Conservation (phyloP, 2,888 invertebrate species). For the Drosophila ezoana region DNA sequence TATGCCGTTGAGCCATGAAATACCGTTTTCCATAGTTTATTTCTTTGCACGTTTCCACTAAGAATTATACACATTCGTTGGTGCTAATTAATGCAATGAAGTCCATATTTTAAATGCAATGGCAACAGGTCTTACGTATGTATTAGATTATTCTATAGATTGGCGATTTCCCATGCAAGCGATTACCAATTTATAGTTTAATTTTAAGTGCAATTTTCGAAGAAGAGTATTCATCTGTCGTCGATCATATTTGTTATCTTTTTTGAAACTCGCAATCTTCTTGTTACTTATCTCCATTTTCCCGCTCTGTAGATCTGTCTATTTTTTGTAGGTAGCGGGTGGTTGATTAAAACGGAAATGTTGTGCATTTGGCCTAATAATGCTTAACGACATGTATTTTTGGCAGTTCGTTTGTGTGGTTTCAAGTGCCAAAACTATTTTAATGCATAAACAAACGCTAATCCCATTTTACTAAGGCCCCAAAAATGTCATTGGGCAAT, state of each 20-base stretch:
- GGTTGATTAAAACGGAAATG: constrained; percentile 81
- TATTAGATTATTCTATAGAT: background rate
- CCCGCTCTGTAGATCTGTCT: constrained; percentile 59
- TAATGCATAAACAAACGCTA: constrained; percentile 36
- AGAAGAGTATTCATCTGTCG: constrained; percentile 23
- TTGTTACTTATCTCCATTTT: constrained; percentile 30
- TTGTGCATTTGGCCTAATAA: constrained; percentile 68
- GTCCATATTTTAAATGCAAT: constrained; percentile 7
- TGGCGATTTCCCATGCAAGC: background rate
- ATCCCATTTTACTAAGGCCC: constrained; percentile 12
- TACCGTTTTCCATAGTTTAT: constrained; percentile 48
- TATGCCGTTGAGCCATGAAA: constrained; percentile 77
- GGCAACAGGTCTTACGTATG: background rate
- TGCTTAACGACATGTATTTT: constrained; percentile 44
- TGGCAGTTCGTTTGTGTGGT: constrained; percentile 9
- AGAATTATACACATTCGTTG: constrained; percentile 14
- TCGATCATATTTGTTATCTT: background rate
- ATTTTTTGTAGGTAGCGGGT: constrained; percentile 67
- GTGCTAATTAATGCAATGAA: constrained; percentile 5
- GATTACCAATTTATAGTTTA: background rate
- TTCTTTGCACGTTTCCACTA: constrained; percentile 24
- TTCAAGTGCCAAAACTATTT: constrained; percentile 53
- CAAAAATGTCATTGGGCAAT: constrained; percentile 51
- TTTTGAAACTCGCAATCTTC: constrained; percentile 7
- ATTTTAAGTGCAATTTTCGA: background rate